Percentiles rank a stretch among this genome's conserved stretches.
These are phyloP conservation scores for Pachycephus smyrnensis DNA, from an alignment of 2,888 invertebrate species.

Conservation along the genomic window DNA sequence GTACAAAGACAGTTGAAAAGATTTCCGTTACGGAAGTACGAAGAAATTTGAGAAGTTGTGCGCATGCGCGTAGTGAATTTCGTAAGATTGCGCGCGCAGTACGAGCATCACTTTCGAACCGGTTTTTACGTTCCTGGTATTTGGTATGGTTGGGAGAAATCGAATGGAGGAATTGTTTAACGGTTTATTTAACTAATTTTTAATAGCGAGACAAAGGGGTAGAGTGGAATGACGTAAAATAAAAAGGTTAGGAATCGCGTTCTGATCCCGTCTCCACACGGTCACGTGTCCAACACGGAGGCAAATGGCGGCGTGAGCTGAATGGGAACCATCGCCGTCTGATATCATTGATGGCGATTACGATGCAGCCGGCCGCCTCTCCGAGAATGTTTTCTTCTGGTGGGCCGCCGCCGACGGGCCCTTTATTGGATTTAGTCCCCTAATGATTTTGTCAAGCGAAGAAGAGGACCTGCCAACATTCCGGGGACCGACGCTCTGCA, in stretches of 20 bases:
- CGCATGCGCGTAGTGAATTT: background rate
- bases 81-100: background rate
- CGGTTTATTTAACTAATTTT: constrained; percentile 43
- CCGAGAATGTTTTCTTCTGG: constrained; percentile 56
- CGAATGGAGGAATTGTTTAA: constrained; percentile 41
- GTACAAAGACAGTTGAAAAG: background rate
- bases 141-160: background rate
- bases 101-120: background rate
- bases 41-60: background rate
- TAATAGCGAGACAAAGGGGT: constrained; percentile 32
- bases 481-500: constrained; percentile 45
- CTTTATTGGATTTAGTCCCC: constrained; percentile 60
- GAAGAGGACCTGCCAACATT: constrained; percentile 54
- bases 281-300: background rate
- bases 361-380: constrained; percentile 53
- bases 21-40: background rate
- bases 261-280: constrained; percentile 15
- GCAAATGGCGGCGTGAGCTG: constrained; percentile 16
- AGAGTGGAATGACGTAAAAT: constrained; percentile 2
- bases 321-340: constrained; percentile 18
- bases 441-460: constrained; percentile 58
- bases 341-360: constrained; percentile 53
- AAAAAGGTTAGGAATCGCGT: background rate
- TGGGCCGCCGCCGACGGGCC: constrained; percentile 36
- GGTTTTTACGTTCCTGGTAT: background rate